Evolutionary conservation across 92 coral and sea anemone genomes (phyloP), one percentile per base, ranked within the genome.

Genomic region (Paramuricea clavata): DNA sequence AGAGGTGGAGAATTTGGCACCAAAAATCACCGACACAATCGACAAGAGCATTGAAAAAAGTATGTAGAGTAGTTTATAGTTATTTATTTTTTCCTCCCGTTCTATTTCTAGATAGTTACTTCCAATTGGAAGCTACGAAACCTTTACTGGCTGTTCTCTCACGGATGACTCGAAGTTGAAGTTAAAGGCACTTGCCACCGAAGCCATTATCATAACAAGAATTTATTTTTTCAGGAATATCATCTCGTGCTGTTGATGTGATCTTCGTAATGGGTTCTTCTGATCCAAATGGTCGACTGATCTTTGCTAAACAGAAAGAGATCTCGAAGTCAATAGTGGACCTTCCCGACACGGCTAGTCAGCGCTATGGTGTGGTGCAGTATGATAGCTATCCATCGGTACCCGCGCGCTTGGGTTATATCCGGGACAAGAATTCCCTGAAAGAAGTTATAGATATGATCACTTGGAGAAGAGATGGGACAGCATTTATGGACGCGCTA

Each of bases 401-500:
- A 33, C 84, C 71, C 12, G 73, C 35, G 22, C 84, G 84, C 23
- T 79, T 79, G 73, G 84, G 84, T 16, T 79, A 79, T 56, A 79
- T 79, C n/a, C 52, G 16, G 15, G 84, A 79, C 34, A 79, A 59
- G 57, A 39, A 10, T 23, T 59, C 84, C 36, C 74, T 79, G 23
- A 36, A 61, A 10, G 39, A 36, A 10, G 72, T 27, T 27, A 79
- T 79, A 9, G 84, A 79, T 49, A 57, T 21, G 54, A 79, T 79
- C 72, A 79, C 73, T 3, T 79, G 84, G 84, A 59, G 84, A 60
- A 34, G 84, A 61, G 73, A 79, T 60, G 84, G 54, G 7, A 79
- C 73, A 2, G 52, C 84, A 9, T 79, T 79, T 41, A 16, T 22
- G 72, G 7, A 61, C 17, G 84, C 84, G 17, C 4, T 79, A 60